Percentiles rank a stretch among this genome's conserved stretches.
These are phyloP conservation scores for Pseudococcus viburni DNA, from an alignment of 2,888 invertebrate species.

Conservation along the genomic window DNA sequence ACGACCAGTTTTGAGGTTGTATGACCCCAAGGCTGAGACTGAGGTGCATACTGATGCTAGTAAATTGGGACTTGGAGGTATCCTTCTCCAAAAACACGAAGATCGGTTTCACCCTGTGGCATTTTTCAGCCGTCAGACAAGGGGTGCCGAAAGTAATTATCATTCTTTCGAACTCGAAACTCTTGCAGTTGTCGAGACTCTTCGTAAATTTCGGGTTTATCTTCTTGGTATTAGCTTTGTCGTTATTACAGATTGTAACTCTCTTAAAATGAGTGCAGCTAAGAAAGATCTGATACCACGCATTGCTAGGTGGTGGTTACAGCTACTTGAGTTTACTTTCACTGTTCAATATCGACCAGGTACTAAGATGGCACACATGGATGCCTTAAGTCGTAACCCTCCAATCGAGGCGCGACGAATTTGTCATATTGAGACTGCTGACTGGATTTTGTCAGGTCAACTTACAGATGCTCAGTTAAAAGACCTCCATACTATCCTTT, in stretches of 20 bases:
- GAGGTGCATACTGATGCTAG: neutral
- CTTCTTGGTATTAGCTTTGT: too few relatives aligned
- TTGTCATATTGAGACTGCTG: neutral
- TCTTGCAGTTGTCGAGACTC: neutral
- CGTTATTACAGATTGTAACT: too few relatives aligned
- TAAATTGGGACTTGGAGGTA: neutral
- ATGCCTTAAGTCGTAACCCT: too few relatives aligned
- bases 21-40: neutral
- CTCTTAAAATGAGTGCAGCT: neutral
- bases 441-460: neutral
- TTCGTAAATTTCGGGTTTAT: too few relatives aligned
- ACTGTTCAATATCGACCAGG: neutral
- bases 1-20: neutral
- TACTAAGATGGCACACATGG: too few relatives aligned
- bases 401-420: neutral
- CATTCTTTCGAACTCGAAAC: neutral
- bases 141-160: neutral
- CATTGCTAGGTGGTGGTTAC: neutral
- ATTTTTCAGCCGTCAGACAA: neutral
- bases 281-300: neutral
- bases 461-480: neutral
- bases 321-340: neutral
- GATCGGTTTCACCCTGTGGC: neutral
- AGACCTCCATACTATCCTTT: too few relatives aligned
- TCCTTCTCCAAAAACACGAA: neutral